These are phyloP conservation scores for Chrysoperla carnea DNA, from an alignment of 1,140 invertebrate species.

Conservation along the genomic window DNA sequence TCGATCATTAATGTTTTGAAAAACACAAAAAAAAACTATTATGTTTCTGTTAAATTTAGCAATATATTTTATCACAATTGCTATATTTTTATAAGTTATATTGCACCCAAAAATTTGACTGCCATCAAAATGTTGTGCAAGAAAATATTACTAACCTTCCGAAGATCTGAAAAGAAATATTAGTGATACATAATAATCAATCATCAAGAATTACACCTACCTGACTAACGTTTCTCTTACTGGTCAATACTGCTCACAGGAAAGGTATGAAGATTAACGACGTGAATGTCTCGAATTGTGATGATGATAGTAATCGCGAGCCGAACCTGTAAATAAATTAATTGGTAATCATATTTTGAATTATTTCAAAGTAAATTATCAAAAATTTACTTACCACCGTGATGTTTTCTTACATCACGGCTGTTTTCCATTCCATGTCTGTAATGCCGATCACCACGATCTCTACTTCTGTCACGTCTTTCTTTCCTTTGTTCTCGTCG, in stretches of 20 bases:
- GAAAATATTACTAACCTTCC: conserved; percentile 16
- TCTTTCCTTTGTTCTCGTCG: conserved; percentile 16
- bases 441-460: conserved; percentile 12
- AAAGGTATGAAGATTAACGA: neutral
- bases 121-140: too few species aligned
- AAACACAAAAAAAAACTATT: too few species aligned
- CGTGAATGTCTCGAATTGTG: neutral
- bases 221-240: neutral
- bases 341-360: too few species aligned
- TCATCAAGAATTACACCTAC: neutral
- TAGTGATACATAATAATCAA: neutral
- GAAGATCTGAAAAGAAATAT: conserved; percentile 14
- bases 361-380: too few species aligned
- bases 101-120: too few species aligned
- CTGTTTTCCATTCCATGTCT: conserved; percentile 13
- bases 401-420: conserved; percentile 18
- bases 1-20: too few species aligned
- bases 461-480: conserved; percentile 3
- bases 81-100: too few species aligned
- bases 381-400: conserved; percentile 5
- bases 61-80: too few species aligned
- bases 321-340: too few species aligned
- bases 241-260: neutral
- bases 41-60: too few species aligned
- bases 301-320: too few species aligned